Conservation (phyloP, 2,113 vertebrate species). For the Trogon surrucura region DNA sequence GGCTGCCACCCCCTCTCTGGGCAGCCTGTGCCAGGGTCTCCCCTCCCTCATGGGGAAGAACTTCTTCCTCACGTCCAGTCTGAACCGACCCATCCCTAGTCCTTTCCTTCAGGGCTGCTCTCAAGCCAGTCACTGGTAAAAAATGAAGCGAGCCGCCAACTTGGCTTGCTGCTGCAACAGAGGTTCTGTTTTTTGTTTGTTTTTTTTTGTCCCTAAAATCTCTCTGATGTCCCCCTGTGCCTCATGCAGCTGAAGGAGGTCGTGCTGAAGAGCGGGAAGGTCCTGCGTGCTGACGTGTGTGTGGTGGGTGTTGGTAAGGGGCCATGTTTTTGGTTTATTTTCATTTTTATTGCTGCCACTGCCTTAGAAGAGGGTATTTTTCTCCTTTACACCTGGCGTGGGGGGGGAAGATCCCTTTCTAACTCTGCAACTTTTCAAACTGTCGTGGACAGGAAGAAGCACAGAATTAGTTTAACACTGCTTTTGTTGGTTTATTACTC, state of each 20-base stretch:
- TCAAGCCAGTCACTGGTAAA: background rate
- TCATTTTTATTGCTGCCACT: background rate
- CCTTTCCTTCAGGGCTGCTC: too few species aligned
- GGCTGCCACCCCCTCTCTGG: too few species aligned
- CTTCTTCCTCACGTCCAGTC: too few species aligned
- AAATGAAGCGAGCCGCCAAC: background rate
- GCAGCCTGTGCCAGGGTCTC: too few species aligned
- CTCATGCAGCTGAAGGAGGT: slow-evolving; percentile 91
- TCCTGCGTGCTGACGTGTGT: slow-evolving; percentile 92
- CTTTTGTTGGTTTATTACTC: background rate
- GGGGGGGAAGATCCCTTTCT: background rate
- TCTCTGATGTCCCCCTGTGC: background rate
- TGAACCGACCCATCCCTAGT: too few species aligned
- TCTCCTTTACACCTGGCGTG: background rate
- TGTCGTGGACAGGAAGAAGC: background rate
- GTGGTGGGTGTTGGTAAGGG: slow-evolving; percentile 92
- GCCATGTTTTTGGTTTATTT: background rate
- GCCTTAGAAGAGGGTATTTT: background rate
- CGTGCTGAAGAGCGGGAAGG: slow-evolving; percentile 96
- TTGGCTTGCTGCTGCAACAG: background rate
- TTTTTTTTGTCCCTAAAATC: background rate
- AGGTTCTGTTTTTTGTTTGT: background rate
- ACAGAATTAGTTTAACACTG: background rate
- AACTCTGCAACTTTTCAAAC: background rate
- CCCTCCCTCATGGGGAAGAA: too few species aligned